These are phyloP conservation scores for Micronisus gabar DNA, from an alignment of 2,113 vertebrate species.

Conservation along the genomic window DNA sequence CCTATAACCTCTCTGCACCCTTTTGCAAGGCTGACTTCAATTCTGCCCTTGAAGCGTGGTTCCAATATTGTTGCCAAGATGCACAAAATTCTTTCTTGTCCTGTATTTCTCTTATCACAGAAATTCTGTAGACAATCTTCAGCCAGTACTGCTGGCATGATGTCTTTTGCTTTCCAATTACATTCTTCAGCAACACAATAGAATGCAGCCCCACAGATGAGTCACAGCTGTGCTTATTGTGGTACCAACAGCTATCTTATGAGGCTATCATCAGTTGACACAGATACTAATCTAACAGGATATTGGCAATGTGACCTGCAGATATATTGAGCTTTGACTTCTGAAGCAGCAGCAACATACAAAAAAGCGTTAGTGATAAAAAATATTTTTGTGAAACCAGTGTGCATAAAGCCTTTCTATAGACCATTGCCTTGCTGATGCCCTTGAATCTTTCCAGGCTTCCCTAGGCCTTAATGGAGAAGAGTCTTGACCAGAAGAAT, in stretches of 20 bases:
- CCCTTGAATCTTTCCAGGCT: neutral
- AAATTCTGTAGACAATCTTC: neutral
- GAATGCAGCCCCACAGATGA: neutral
- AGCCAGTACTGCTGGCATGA: neutral
- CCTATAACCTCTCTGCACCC: neutral
- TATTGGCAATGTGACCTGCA: conserved; percentile 17
- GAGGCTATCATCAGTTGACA: neutral
- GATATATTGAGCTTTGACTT: neutral
- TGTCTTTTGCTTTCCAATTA: conserved; percentile 10
- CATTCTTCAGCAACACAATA: neutral
- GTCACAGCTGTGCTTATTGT: neutral
- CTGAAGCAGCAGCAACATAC: neutral
- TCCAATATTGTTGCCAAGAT: neutral
- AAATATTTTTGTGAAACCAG: neutral
- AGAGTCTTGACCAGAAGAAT: neutral
- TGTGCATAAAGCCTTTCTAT: neutral
- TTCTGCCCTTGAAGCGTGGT: neutral
- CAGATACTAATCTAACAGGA: neutral
- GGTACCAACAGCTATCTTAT: neutral
- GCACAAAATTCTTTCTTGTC: neutral
- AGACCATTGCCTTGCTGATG: neutral
- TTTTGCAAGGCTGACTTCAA: neutral
- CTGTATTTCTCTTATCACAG: neutral
- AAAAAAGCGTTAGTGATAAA: neutral
- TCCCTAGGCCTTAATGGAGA: neutral